Conservation (phyloP, 2,888 invertebrate genomes). For the Sycophila texana region DNA sequence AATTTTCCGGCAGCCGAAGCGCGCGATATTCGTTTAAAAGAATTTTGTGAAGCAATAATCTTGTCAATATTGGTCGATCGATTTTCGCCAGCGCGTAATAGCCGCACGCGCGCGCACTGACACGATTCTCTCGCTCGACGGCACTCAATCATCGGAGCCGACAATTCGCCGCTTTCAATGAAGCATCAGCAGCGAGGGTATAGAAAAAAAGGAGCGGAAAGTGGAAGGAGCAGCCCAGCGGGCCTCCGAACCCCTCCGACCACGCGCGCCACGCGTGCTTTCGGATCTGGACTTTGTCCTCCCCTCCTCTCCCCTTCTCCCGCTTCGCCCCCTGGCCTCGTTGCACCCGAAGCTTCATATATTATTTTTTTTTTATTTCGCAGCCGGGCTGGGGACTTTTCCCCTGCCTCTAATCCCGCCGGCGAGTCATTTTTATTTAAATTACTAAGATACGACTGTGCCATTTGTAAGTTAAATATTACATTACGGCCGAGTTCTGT, state of each 20-base stretch:
- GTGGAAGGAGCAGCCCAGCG: not conserved
- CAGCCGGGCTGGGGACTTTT: too few relatives aligned
- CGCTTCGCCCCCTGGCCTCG: not conserved
- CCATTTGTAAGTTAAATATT: too few relatives aligned
- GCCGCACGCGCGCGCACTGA: not conserved
- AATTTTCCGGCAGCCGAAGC: too few relatives aligned
- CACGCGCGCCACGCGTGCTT: not conserved
- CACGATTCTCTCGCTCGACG: not conserved
- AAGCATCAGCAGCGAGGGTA: not conserved
- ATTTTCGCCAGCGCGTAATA: not conserved
- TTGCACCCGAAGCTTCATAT: conserved; percentile 11
- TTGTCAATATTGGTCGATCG: conserved; percentile 7
- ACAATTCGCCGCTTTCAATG: conserved; percentile 15
- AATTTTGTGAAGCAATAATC: not conserved
- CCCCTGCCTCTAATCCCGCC: too few relatives aligned
- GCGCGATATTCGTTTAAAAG: not conserved
- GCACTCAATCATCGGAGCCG: conserved; percentile 36
- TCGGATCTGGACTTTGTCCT: not conserved
- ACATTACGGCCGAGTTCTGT: too few relatives aligned
- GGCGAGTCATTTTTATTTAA: too few relatives aligned
- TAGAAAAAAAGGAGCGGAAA: not conserved
- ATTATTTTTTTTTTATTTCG: conserved; percentile 27
- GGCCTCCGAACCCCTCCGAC: not conserved
- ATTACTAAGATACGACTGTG: too few relatives aligned
- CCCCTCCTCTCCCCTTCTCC: not conserved